Evolutionary conservation across 2,888 invertebrate species (phyloP), one percentile per base, ranked within the genome.

Genomic region (Liodrosophila aerea): DNA sequence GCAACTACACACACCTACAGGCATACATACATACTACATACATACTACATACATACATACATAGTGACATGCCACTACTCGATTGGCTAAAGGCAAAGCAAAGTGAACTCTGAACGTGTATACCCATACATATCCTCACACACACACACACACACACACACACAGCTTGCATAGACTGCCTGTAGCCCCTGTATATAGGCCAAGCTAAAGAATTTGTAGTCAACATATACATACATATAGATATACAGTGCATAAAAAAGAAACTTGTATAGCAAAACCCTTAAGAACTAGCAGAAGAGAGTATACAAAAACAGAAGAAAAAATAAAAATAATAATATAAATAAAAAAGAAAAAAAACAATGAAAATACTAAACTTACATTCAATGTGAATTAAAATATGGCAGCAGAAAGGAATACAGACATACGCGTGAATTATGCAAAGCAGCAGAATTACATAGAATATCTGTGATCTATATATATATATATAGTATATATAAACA

Each of bases 391-490:
- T 70, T 57, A 65, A 22, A 22, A 22, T 22, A 22, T 22, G 22
- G 22, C 22, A 22, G 22, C 22, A 22, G 5, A 22, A 22, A 71
- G 49, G 53, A 71, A 71, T 71, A 60, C 71, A 71, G 71, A 69
- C 71, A 68, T 71, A 69, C 71, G 71, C 72, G 57, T 71, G 66
- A 71, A 70, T 71, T 72, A 62, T 72, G 64, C 69, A 65, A 64
- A 75, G 68, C 73, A 80, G 81, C 81, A 80, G 84, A 83, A 76
- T 85, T 85, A 89, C 87, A 89, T 89, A 90, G 88, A 87, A 90
- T 89, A 90, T 90, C 90, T 90, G 90, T 90, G 90, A 90, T 89
- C 90, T 88, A 89, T 89, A 89, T 89, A 89, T 87, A 69, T 49
- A 68, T 41, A 73, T 41, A 65, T 45, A 58, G 49, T 18, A 57